phyloP scores from a whole-genome alignment of 2,113 vertebrate genomes.

The Corynorhinus townsendii region DNA sequence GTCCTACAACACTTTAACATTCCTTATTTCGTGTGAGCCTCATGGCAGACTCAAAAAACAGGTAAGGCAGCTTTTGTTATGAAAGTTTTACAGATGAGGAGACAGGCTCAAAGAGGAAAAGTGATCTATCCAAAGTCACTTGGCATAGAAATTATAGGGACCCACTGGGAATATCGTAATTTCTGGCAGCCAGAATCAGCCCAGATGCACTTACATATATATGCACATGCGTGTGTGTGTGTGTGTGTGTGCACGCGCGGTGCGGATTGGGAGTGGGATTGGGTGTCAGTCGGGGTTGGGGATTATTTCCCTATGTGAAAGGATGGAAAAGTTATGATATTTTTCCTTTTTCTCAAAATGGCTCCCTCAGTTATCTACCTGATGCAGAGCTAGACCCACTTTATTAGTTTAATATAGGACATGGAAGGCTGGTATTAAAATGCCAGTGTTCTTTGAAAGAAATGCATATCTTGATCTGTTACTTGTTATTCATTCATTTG shows the following conservation, averaged over 20 bases:
- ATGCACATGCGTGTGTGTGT: neutral
- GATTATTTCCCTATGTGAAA: neutral
- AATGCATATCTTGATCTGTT: neutral
- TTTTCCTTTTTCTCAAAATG: neutral
- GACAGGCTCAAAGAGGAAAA: neutral
- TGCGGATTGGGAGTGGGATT: neutral
- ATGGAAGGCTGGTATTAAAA: neutral
- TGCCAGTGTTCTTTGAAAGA: neutral
- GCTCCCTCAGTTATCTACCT: neutral
- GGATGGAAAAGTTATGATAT: neutral
- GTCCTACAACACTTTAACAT: neutral
- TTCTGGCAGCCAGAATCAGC: neutral
- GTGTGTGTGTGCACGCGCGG: neutral
- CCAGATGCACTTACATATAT: neutral
- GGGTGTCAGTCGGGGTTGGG: neutral
- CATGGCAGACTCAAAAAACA: neutral
- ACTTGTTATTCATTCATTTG: neutral
- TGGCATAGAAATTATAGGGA: neutral
- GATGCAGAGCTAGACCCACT: neutral
- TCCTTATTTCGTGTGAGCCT: neutral
- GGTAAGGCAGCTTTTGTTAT: neutral
- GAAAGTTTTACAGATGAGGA: neutral
- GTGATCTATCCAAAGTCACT: neutral
- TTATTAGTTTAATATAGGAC: constrained; percentile 14
- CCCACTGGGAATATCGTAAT: neutral